These are phyloP conservation scores for Diachasma alloeum DNA, from an alignment of 1,140 invertebrate species.

Conservation along the genomic window DNA sequence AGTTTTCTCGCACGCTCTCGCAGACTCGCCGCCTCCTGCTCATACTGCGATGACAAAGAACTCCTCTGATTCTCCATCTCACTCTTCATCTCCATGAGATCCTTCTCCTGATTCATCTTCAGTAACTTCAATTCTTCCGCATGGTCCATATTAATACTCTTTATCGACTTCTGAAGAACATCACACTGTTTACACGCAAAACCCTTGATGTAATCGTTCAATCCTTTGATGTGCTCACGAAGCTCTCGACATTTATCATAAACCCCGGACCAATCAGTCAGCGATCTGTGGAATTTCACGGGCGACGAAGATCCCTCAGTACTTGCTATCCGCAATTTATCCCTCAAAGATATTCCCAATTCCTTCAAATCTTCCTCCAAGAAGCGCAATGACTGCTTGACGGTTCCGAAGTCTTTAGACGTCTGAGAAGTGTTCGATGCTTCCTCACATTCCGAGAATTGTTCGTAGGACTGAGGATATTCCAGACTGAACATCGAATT, in stretches of 20 bases:
- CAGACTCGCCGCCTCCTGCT: conserved; percentile 61
- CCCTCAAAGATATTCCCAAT: conserved; percentile 41
- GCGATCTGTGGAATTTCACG: neutral
- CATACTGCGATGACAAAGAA: conserved; percentile 55
- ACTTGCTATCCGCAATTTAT: conserved; percentile 27
- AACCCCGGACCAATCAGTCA: conserved; percentile 47
- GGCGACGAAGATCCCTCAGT: conserved; percentile 27
- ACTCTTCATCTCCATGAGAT: conserved; percentile 58
- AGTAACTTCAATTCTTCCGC: conserved; percentile 52
- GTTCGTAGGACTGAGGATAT: conserved; percentile 69
- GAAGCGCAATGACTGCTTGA: conserved; percentile 42
- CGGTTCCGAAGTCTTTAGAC: conserved; percentile 44
- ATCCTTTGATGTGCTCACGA: conserved; percentile 64
- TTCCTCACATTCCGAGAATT: conserved; percentile 66
- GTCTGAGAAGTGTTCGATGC: too few relatives aligned
- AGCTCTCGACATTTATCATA: conserved; percentile 55
- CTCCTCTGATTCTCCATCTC: conserved; percentile 65
- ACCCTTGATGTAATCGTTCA: conserved; percentile 66
- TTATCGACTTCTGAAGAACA: conserved; percentile 64
- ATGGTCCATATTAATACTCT: conserved; percentile 53
- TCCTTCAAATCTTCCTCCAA: conserved; percentile 50
- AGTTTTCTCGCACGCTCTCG: conserved; percentile 72
- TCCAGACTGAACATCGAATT: conserved; percentile 56
- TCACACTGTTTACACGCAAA: conserved; percentile 69
- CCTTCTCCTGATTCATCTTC: conserved; percentile 50